These are phyloP conservation scores for Mionectes olivaceus DNA, from an alignment of 2,797 vertebrate species.

Conservation along the genomic window DNA sequence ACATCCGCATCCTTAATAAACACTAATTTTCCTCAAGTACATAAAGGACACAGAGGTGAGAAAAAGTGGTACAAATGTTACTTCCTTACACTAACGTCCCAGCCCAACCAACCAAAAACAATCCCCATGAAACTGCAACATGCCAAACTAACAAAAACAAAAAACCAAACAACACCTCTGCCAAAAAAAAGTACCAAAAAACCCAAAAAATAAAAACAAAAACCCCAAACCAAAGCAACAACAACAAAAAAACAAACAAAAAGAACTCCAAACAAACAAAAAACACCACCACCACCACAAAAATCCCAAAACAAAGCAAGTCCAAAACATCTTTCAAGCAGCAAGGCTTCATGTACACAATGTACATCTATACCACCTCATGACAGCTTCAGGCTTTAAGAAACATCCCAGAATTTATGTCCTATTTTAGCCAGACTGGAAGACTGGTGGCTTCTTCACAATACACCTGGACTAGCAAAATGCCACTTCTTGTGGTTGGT, in stretches of 20 bases:
- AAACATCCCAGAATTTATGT: background rate
- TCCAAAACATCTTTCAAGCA: background rate
- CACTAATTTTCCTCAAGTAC: background rate
- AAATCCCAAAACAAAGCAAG: background rate
- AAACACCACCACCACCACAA: background rate
- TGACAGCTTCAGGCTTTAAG: background rate
- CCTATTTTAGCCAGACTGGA: accelerated
- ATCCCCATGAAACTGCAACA: background rate
- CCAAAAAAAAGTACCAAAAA: background rate
- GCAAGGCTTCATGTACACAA: background rate
- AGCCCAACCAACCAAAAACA: background rate
- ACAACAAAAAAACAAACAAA: background rate
- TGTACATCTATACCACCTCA: accelerated
- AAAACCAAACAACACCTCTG: background rate
- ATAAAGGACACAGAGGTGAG: background rate
- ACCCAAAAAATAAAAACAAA: accelerated
- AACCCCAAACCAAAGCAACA: background rate
- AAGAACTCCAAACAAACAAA: background rate
- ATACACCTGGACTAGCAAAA: background rate
- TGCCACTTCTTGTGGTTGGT: background rate
- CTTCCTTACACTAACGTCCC: background rate
- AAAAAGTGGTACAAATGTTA: background rate
- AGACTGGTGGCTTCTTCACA: background rate
- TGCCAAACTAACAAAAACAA: background rate
- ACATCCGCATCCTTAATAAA: background rate